A percentile compares a stretch with the other conserved stretches of the same genome.
phyloP scores from a whole-genome alignment of 2,888 invertebrate genomes.

The Salpingus planirostris region DNA sequence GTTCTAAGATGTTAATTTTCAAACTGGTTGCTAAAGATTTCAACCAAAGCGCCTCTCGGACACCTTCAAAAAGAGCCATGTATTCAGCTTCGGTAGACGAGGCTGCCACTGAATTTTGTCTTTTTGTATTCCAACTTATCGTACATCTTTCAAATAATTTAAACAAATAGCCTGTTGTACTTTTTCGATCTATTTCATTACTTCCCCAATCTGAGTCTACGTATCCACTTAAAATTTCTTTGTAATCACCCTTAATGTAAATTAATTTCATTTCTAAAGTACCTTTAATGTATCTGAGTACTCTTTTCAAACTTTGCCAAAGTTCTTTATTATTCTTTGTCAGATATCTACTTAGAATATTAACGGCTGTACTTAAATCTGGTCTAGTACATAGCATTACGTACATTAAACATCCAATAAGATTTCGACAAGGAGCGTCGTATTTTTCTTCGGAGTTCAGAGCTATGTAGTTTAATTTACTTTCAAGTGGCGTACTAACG shows the following conservation, averaged over 20 bases:
- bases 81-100: constrained; percentile 1
- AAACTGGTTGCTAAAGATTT: constrained; percentile 1
- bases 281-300: constrained; percentile 20
- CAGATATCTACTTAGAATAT: constrained; percentile 19
- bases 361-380: constrained; percentile 15
- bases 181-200: not conserved
- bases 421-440: constrained; percentile 7
- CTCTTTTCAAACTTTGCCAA: constrained; percentile 18
- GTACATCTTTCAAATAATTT: constrained; percentile 1
- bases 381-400: constrained; percentile 8
- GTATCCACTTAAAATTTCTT: constrained; percentile 4
- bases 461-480: constrained; percentile 10
- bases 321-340: constrained; percentile 19
- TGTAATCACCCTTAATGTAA: constrained; percentile 12
- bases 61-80: constrained; percentile 1
- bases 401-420: constrained; percentile 12
- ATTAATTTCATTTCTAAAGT: constrained; percentile 18
- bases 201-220: constrained; percentile 1
- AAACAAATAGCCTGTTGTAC: constrained; percentile 1
- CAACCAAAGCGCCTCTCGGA: constrained; percentile 1
- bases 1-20: not conserved
- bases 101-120: constrained; percentile 1
- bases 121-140: constrained; percentile 1
- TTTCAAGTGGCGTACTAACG: constrained; percentile 23
- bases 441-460: constrained; percentile 5